Evolutionary conservation across 2,888 invertebrate species (phyloP), one percentile per base, ranked within the genome.

Genomic region (Pyrocoelia pectoralis): DNA sequence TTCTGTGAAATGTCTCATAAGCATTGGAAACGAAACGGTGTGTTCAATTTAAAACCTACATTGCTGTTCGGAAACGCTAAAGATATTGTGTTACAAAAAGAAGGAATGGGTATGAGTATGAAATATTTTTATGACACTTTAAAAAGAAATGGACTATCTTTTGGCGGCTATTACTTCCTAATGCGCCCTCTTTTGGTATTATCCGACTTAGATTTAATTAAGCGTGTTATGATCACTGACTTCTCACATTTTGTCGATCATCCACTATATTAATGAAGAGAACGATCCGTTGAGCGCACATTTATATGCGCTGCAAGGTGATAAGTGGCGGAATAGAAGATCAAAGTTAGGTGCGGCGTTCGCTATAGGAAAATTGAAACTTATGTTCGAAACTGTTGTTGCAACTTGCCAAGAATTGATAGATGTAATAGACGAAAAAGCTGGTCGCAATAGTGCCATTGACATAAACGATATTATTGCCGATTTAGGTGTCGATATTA

Each of bases 341-440:
- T 70, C 79, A 0, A 83, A 83, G 58, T 74, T 85, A 24, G 81
- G 83, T 0, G 84, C 85, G 0, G 82, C 83, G 0, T 80, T 85
- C 68, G 83, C 84, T 1, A 79, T 81, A 1, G 83, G 82, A 12
- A 85, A 84, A 70, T 75, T 86, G 65, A 83, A 80, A 68, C 76
- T 73, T 49, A 83, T 84, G 83, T 79, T 83, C 19, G 76, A 77
- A 0, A 74, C 82, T 9, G 79, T 84, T 70, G 61, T 77, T 17
- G 77, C 79, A 14, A 80, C 78, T 33, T 76, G 77, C 2, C 50
- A 72, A 17, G 70, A 74, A 24, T 70, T 79, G 15, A 65, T 65
- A 2, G 52, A 63, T 1, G 68, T 74, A 28, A 50, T 76, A 12
- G 68, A 33, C 71, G 6, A 29, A 61, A 40, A 17, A 48, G 28